Evolutionary conservation across 2,888 invertebrate species (phyloP), one percentile per base, ranked within the genome.

Genomic region (Ferdinandea cuprea): DNA sequence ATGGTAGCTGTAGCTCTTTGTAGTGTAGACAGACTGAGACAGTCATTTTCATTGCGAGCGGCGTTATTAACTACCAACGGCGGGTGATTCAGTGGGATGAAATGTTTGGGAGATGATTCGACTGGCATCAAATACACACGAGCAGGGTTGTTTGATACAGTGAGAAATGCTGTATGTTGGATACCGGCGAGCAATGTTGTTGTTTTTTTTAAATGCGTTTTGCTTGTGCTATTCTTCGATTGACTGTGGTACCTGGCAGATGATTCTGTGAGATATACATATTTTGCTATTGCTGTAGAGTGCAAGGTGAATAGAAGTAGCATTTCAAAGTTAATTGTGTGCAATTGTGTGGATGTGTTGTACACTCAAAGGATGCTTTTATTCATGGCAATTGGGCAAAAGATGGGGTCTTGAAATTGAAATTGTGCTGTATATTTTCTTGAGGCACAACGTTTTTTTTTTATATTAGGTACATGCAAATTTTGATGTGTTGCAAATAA

Each of bases 311-410:
- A 71, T 13, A 58, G 63, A 63, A 63, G 56, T 46, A 79, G 61
- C 61, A 42, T 66, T 79, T 79, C 59, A 74, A 80, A 80, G 80
- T 81, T 76, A 81, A 81, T 81, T 76, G 80, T n/a, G n/a, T n/a
- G n/a, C n/a, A n/a, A n/a, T n/a, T n/a, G n/a, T 80, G 76, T 65
- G 80, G 69, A 81, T 81, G 69, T 81, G 76, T 76, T 76, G 76
- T 65, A 76, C 59, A 71, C 69, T 65, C 76, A 76, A 81, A 81
- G 80, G 80, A 81, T 76, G 68, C 80, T 81, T 76, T 76, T 81
- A 76, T 76, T 76, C 52, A 44, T 65, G 65, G 58, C 80, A 76
- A 76, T 81, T 81, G 76, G 52, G 65, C 65, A 80, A 37, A 50
- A 58, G 40, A 32, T 30, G 19, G 13, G 40, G 4, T 8, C 13